Percentiles rank a stretch among this genome's conserved stretches.
Evolutionary conservation across 2,888 invertebrate species (phyloP).

Genomic region (Limnephilus rhombicus): DNA sequence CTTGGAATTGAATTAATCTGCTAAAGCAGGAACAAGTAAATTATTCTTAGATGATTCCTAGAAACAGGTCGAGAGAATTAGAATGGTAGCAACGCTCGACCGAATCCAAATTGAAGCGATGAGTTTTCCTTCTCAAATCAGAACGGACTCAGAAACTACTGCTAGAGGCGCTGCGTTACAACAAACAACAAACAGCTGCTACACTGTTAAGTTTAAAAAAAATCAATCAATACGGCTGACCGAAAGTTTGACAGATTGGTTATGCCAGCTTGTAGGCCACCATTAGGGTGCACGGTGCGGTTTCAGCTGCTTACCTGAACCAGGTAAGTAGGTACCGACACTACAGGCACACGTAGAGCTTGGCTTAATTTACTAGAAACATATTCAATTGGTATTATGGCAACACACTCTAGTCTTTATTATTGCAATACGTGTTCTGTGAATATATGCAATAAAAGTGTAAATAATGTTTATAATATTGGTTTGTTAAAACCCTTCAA

Average conservation of each 20-base stretch:
- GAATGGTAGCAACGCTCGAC: not conserved
- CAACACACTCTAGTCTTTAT: no score
- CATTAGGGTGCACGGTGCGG: not conserved
- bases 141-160: not conserved
- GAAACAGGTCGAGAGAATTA: not conserved
- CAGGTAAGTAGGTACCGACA: not conserved
- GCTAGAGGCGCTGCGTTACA: not conserved
- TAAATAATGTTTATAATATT: no score
- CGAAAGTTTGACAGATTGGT: not conserved
- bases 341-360: not conserved
- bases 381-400: no score
- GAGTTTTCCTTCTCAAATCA: not conserved
- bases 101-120: not conserved
- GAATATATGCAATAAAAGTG: no score
- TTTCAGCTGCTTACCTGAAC: conserved; percentile 1
- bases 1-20: not conserved
- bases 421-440: no score
- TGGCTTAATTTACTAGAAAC: no score
- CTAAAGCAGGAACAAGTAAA: not conserved
- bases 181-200: not conserved
- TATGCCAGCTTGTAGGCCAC: not conserved
- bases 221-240: not conserved
- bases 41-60: not conserved
- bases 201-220: not conserved
- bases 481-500: no score